These are phyloP conservation scores for Megalops atlanticus DNA, from an alignment of 2,113 vertebrate species.

Conservation along the genomic window DNA sequence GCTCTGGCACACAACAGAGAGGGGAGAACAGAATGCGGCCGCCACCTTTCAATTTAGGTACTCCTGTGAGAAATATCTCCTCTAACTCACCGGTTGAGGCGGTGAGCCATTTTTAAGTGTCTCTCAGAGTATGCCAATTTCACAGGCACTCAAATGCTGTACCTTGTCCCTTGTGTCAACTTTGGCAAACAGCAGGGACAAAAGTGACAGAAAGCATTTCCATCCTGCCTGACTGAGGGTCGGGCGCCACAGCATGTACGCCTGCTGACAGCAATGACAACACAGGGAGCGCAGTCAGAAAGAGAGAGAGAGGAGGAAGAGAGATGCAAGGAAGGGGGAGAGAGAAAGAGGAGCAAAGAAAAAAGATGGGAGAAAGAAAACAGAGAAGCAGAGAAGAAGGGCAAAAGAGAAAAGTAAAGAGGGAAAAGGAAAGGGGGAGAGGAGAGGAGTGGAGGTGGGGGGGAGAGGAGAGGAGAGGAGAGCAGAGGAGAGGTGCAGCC, in stretches of 20 bases:
- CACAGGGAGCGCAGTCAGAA: background rate
- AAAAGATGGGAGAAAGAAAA: background rate
- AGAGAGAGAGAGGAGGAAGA: background rate
- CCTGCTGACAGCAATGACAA: background rate
- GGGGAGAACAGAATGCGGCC: background rate
- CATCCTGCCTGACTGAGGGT: background rate
- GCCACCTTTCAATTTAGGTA: background rate
- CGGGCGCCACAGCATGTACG: background rate
- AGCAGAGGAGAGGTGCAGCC: background rate
- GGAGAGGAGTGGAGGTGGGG: background rate
- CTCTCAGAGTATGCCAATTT: background rate
- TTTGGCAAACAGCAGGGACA: background rate
- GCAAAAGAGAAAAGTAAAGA: background rate
- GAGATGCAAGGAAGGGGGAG: background rate
- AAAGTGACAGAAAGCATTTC: background rate
- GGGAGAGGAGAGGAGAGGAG: background rate
- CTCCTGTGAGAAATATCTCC: background rate
- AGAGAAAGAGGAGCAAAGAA: background rate
- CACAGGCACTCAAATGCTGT: background rate
- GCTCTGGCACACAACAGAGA: background rate
- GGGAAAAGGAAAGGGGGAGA: background rate
- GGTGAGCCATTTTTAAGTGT: constrained; percentile 10
- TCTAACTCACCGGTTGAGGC: background rate
- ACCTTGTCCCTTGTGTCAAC: background rate
- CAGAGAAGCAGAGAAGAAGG: background rate